Evolutionary conservation across 2,797 vertebrate genomes (phyloP).

Genomic region (Hephaestus fuliginosus): DNA sequence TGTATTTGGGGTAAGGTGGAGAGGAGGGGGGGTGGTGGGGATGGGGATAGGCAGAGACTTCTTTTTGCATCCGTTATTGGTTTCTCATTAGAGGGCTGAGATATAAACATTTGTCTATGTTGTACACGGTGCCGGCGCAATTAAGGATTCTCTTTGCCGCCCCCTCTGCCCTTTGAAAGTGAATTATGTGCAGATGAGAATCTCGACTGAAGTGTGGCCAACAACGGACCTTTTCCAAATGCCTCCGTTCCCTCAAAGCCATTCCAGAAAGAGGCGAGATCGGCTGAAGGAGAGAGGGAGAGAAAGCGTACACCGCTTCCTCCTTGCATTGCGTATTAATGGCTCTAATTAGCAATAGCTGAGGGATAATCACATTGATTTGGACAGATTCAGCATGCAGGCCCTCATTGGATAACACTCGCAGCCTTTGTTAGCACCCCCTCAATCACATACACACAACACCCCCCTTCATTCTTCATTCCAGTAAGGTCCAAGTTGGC

Average conservation of each 20-base stretch:
- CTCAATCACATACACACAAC: conserved; percentile 33
- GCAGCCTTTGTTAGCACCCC: conserved; percentile 67
- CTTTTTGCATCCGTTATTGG: conserved; percentile 83
- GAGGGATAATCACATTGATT: conserved; percentile 80
- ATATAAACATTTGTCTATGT: conserved; percentile 87
- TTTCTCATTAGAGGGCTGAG: conserved; percentile 85
- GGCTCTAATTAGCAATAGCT: conserved; percentile 80
- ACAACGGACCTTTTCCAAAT: conserved; percentile 76
- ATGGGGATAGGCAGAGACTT: conserved; percentile 32
- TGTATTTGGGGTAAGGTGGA: conserved; percentile 31
- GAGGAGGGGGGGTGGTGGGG: neutral
- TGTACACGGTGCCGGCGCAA: conserved; percentile 79
- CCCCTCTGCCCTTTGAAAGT: conserved; percentile 84
- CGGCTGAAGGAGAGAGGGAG: conserved; percentile 50
- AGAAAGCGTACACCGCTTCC: conserved; percentile 41
- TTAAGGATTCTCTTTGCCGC: conserved; percentile 80
- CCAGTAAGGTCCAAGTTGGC: conserved; percentile 63
- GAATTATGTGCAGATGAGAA: conserved; percentile 85
- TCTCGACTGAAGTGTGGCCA: conserved; percentile 80
- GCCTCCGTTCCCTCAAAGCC: conserved; percentile 72
- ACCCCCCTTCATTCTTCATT: conserved; percentile 38
- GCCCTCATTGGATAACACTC: conserved; percentile 64
- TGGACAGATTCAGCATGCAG: conserved; percentile 67
- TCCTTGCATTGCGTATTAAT: conserved; percentile 76
- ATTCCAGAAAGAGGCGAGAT: conserved; percentile 67